Evolutionary conservation across 2,113 vertebrate species (phyloP), one percentile per base, ranked within the genome.

Genomic region (Actenoides hombroni): DNA sequence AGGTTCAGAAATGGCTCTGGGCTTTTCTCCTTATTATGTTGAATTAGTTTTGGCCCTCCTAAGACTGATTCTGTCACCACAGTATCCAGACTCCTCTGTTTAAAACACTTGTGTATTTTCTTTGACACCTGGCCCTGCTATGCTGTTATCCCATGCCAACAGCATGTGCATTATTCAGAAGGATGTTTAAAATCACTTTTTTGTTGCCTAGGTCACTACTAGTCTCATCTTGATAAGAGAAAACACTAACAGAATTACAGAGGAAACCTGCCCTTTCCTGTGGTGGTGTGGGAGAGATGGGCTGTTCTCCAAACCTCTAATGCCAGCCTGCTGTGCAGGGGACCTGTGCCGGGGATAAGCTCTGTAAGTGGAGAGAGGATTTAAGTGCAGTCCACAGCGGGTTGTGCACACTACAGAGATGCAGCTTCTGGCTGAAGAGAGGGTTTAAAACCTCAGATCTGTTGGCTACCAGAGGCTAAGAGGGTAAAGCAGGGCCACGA

Each of bases 211-310:
- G n/a, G 42, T 42, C 46, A 6, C 59, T 21, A 2, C 15, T 80
- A 25, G 24, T 81, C 39, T 71, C 17, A 18, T 14, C 33, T 25
- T 24, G 23, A 54, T 54, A 53, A 40, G 37, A 24, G 69, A 56
- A 65, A 29, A 12, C 0, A 4, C 21, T 25, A 3, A 86, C 54
- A 24, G 77, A 69, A 33, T 86, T 73, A 28, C 35, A 46, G 61
- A 53, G 77, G 24, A 53, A 80, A 10, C 25, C 31, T 86, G 46
- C 16, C 40, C 56, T 78, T 67, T 70, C 18, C 51, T 8, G 0
- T 1, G 13, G 37, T 9, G 15, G 16, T 9, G 1, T 1, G 25
- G 65, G 28, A n/a, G 37, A 6, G 20, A 26, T 4, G 9, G 56
- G 33, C 48, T 64, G 23, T 28, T 5, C 54, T 31, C 0, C 3